Conservation (phyloP, 2,797 vertebrate species). For the Leptodactylus fallax region DNA sequence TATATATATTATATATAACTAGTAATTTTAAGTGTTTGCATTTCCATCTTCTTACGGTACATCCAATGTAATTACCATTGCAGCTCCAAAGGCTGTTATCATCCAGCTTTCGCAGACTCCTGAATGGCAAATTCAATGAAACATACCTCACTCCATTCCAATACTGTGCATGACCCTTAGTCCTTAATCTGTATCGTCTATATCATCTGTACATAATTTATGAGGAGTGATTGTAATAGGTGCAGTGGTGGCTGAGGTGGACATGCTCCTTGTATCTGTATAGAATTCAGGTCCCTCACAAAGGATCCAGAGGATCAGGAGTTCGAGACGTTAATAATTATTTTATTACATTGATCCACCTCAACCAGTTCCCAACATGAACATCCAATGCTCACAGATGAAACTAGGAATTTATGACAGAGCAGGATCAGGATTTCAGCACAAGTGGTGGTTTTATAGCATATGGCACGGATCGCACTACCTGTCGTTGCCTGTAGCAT, state of each 20-base stretch:
- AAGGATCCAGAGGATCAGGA: not conserved
- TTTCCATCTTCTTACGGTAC: not conserved
- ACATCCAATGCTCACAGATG: not conserved
- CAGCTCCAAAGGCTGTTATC: not conserved
- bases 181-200: not conserved
- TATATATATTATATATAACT: too few relatives aligned
- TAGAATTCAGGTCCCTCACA: not conserved
- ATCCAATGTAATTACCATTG: not conserved
- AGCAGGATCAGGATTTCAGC: not conserved
- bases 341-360: not conserved
- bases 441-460: not conserved
- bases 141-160: too few relatives aligned
- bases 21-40: not conserved
- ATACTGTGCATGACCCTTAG: not conserved
- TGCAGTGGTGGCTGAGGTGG: not conserved
- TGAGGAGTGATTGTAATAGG: not conserved
- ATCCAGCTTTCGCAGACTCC: not conserved
- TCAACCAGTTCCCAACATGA: not conserved
- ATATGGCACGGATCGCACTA: conserved; percentile 2
- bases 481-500: not conserved
- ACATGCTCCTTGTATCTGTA: not conserved
- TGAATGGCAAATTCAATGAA: not conserved
- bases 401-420: not conserved
- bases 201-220: not conserved
- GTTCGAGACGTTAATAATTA: not conserved